Conservation (phyloP, 1,140 invertebrate species). For the Leptopilina clavipes region DNA sequence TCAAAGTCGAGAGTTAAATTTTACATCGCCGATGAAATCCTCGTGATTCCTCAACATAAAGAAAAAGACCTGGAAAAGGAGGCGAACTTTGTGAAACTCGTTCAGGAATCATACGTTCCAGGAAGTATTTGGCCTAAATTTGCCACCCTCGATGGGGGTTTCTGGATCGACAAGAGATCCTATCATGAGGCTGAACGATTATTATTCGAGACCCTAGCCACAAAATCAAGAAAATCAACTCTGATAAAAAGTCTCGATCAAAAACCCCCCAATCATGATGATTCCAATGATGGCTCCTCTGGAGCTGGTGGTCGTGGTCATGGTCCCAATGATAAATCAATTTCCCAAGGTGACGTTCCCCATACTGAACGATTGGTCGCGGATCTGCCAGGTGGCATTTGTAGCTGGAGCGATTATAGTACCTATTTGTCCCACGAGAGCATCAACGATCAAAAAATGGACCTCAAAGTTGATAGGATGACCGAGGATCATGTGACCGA, state of each 20-base stretch:
- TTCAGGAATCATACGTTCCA: slow-evolving; percentile 3
- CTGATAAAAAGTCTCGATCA: neutral
- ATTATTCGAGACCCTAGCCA: slow-evolving; percentile 72
- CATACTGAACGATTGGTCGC: slow-evolving; percentile 82
- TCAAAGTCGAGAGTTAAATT: slow-evolving; percentile 63
- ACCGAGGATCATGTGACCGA: slow-evolving; percentile 59
- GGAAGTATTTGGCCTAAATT: slow-evolving; percentile 48
- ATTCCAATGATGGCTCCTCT: slow-evolving; percentile 77
- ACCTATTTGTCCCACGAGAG: slow-evolving; percentile 80
- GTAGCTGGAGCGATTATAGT: slow-evolving; percentile 88
- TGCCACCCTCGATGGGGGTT: slow-evolving; percentile 73
- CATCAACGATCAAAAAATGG: slow-evolving; percentile 48
- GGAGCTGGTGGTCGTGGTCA: slow-evolving; percentile 72
- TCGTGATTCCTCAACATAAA: slow-evolving; percentile 56
- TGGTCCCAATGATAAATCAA: slow-evolving; percentile 12
- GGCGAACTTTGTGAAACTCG: slow-evolving; percentile 48
- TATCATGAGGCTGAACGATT: slow-evolving; percentile 80
- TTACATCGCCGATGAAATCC: slow-evolving; percentile 67
- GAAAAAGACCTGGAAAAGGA: slow-evolving; percentile 35
- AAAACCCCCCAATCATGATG: slow-evolving; percentile 51
- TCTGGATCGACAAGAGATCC: slow-evolving; percentile 78
- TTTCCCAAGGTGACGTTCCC: slow-evolving; percentile 53
- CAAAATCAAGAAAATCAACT: slow-evolving; percentile 58
- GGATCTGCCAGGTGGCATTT: slow-evolving; percentile 85
- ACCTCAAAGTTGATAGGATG: slow-evolving; percentile 53